These are phyloP conservation scores for Gadus macrocephalus DNA, from an alignment of 2,113 vertebrate species.

Conservation along the genomic window DNA sequence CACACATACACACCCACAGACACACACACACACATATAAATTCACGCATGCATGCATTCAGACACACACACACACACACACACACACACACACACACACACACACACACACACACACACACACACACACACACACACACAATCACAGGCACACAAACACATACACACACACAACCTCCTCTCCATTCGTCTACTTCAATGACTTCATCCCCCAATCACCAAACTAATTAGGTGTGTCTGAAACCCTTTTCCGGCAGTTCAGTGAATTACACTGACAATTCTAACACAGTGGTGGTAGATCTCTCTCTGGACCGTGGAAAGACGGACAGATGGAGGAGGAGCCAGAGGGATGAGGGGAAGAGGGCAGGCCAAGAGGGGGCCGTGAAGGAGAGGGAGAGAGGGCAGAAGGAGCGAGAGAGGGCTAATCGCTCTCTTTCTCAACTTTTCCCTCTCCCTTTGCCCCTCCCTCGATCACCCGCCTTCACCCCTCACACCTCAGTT, in stretches of 20 bases:
- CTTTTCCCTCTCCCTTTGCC: too few species aligned
- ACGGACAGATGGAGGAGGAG: background rate
- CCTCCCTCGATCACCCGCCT: too few species aligned
- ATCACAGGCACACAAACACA: too few species aligned
- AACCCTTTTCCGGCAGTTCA: background rate
- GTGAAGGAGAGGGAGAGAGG: background rate
- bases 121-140: too few species aligned
- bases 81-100: too few species aligned
- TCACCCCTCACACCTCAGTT: too few species aligned
- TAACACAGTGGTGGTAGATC: background rate
- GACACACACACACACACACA: too few species aligned
- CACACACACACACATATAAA: background rate
- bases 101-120: too few species aligned
- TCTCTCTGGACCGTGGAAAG: background rate
- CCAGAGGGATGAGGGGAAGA: background rate
- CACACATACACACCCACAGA: conserved; percentile 2
- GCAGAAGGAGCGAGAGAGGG: background rate
- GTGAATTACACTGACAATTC: background rate
- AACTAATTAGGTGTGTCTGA: background rate
- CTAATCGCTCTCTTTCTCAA: background rate
- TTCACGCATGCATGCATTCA: too few species aligned
- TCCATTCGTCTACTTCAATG: too few species aligned
- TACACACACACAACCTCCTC: too few species aligned
- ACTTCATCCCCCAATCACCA: too few species aligned
- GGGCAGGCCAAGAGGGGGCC: background rate